A percentile compares a stretch with the other conserved stretches of the same genome.
Evolutionary conservation across 2,113 vertebrate genomes (phyloP).

Genomic region (Emydocephalus ijimae): DNA sequence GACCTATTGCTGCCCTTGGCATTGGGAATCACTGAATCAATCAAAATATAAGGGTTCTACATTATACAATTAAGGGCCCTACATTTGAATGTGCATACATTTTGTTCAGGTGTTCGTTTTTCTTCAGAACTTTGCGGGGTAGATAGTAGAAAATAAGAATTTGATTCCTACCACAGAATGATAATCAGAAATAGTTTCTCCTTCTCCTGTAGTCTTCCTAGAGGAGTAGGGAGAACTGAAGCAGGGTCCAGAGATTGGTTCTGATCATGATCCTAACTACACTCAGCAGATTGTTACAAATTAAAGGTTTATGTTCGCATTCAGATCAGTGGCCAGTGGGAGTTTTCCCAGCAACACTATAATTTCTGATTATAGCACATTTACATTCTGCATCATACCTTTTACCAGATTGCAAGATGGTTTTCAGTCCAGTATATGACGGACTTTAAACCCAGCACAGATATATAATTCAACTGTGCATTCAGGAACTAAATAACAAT

Average conservation of each 20-base stretch:
- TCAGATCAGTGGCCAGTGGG: not conserved
- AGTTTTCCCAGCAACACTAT: not conserved
- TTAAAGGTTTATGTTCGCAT: not conserved
- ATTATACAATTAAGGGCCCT: not conserved
- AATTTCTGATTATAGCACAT: not conserved
- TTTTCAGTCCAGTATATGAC: not conserved
- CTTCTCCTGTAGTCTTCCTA: not conserved
- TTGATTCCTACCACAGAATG: not conserved
- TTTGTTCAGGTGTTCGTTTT: not conserved
- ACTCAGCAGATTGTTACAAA: not conserved
- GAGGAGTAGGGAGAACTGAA: not conserved
- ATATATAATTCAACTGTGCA: not conserved
- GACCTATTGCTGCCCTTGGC: constrained; percentile 6
- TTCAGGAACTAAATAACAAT: not conserved
- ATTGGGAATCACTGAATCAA: not conserved
- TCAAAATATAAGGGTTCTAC: not conserved
- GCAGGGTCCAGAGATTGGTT: not conserved
- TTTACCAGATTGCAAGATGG: not conserved
- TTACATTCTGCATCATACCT: not conserved
- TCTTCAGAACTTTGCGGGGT: not conserved
- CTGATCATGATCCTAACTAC: not conserved
- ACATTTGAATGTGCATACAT: not conserved
- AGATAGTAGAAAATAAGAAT: not conserved
- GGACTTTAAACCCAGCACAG: not conserved
- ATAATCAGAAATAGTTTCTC: not conserved